Evolutionary conservation across 2,113 vertebrate species (phyloP).

Genomic region (Gavia stellata): DNA sequence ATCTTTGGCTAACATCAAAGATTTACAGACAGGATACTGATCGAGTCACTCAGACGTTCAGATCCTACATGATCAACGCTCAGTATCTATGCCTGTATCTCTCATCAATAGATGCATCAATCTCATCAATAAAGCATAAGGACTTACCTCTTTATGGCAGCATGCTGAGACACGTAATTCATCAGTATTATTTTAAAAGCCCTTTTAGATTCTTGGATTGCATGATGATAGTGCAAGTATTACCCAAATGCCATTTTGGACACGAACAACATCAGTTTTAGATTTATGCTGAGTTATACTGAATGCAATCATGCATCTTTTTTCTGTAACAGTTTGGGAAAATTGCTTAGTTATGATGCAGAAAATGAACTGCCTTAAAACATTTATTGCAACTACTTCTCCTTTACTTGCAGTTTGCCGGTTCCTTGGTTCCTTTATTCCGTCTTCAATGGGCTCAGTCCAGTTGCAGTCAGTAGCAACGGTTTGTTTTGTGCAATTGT

Average conservation of each 20-base stretch:
- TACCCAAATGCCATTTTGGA: neutral
- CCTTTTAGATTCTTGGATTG: neutral
- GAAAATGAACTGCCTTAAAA: constrained; percentile 1
- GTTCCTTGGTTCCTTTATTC: constrained; percentile 91
- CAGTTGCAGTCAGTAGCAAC: constrained; percentile 92
- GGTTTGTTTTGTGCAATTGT: constrained; percentile 96
- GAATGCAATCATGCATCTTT: neutral
- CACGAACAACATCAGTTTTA: neutral
- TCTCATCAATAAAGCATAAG: neutral
- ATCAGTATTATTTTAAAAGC: neutral
- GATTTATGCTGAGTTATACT: neutral
- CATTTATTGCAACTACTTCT: neutral
- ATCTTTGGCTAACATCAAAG: neutral
- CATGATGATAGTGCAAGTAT: neutral
- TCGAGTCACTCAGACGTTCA: neutral
- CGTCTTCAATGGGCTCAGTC: constrained; percentile 69
- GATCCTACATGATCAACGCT: neutral
- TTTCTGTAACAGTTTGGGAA: neutral
- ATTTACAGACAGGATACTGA: neutral
- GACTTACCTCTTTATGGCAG: neutral
- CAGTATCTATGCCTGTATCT: neutral
- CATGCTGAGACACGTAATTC: neutral
- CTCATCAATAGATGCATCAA: neutral
- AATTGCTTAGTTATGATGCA: neutral
- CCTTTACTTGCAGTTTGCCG: constrained; percentile 79